Percentiles rank a stretch among this genome's conserved stretches.
These are phyloP conservation scores for Acromyrmex echinatior DNA, from an alignment of 1,140 invertebrate genomes.

Conservation along the genomic window DNA sequence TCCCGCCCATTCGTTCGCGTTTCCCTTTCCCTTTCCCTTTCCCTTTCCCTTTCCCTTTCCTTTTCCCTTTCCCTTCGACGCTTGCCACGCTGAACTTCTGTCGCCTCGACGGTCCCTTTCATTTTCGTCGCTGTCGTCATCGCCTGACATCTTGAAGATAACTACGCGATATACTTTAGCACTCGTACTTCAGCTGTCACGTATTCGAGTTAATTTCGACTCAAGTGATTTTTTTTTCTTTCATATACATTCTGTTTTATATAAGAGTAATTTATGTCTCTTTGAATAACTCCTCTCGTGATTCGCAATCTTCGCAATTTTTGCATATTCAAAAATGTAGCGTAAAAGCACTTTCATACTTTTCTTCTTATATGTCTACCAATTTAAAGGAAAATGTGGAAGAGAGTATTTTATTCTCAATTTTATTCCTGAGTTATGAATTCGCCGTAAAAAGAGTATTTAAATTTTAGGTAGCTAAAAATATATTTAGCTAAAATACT, in stretches of 20 bases:
- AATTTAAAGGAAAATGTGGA: neutral
- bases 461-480: neutral
- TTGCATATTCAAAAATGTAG: conserved; percentile 17
- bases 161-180: conserved; percentile 4
- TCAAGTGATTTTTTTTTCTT: neutral
- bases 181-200: neutral
- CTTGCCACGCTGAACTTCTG: conserved; percentile 47
- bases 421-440: neutral
- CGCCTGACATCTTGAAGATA: neutral
- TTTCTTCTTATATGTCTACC: neutral
- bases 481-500: neutral
- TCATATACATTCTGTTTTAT: neutral
- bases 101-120: conserved; percentile 37
- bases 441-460: neutral
- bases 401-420: neutral
- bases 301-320: conserved; percentile 14
- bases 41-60: neutral
- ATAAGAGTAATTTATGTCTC: neutral
- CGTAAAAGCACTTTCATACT: neutral
- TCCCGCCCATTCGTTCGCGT: conserved; percentile 12
- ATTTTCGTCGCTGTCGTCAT: conserved; percentile 37
- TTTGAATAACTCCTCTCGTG: neutral
- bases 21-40: conserved; percentile 12
- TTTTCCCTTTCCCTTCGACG: conserved; percentile 31
- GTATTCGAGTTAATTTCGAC: conserved; percentile 1